Evolutionary conservation across 2,113 vertebrate species (phyloP).

Genomic region (Myotis brandtii): DNA sequence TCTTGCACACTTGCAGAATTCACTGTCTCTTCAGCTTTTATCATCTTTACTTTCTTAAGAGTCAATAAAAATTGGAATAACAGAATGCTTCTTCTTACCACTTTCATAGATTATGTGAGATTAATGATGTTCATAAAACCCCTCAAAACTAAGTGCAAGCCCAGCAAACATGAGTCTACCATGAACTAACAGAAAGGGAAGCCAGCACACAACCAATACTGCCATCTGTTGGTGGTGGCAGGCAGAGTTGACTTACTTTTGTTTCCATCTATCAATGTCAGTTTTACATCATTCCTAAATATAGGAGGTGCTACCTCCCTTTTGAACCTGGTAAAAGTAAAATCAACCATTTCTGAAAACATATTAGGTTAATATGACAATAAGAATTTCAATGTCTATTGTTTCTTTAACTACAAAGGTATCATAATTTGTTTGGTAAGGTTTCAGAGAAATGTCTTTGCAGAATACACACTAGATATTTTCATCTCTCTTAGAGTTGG

Average conservation of each 20-base stretch:
- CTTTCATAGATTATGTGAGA: not conserved
- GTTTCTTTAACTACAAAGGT: slow-evolving; percentile 40
- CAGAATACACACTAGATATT: not conserved
- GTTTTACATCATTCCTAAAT: slow-evolving; percentile 26
- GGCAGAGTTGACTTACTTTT: not conserved
- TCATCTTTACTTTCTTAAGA: not conserved
- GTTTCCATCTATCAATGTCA: not conserved
- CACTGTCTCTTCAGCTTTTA: not conserved
- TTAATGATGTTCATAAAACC: not conserved
- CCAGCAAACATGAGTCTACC: not conserved
- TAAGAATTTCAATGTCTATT: not conserved
- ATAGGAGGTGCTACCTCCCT: not conserved
- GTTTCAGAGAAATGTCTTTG: slow-evolving; percentile 43
- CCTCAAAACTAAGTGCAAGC: slow-evolving; percentile 28
- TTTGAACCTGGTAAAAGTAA: slow-evolving; percentile 43
- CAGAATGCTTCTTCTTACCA: not conserved
- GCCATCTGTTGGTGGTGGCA: slow-evolving; percentile 42
- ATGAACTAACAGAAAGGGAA: not conserved
- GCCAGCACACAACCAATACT: not conserved
- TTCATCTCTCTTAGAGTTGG: not conserved
- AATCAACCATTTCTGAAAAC: slow-evolving; percentile 47
- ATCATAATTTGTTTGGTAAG: slow-evolving; percentile 32
- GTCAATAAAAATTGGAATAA: not conserved
- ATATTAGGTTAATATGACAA: slow-evolving; percentile 3
- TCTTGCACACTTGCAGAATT: not conserved